Percentiles rank a stretch among this genome's conserved stretches.
phyloP scores from a whole-genome alignment of 2,888 invertebrate genomes.

The Branchipolynoe longqiensis region DNA sequence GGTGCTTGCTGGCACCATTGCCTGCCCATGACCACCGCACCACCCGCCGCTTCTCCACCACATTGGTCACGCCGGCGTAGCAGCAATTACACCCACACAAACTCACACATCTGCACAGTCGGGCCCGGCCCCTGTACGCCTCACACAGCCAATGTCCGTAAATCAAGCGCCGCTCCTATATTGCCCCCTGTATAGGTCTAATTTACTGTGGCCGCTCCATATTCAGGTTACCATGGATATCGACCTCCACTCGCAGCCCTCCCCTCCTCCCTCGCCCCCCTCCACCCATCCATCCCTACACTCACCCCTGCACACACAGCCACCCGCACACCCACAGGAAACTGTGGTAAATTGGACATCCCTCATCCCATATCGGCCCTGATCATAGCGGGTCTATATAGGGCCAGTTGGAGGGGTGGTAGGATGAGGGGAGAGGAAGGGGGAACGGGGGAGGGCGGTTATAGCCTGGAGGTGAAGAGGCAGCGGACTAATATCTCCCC shows the following conservation, averaged over 20 bases:
- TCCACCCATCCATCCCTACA: no score
- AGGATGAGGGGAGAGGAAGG: no score
- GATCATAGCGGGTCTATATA: background rate
- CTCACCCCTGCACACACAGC: no score
- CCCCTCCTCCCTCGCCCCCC: no score
- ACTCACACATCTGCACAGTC: background rate
- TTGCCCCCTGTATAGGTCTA: background rate
- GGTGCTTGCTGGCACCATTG: background rate
- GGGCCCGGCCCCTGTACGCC: background rate
- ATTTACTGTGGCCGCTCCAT: constrained; percentile 11
- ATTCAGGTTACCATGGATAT: constrained; percentile 41
- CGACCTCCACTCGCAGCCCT: background rate
- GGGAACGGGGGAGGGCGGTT: no score
- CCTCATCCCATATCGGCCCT: background rate
- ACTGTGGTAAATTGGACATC: constrained; percentile 25
- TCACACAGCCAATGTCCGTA: background rate
- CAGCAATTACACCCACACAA: background rate
- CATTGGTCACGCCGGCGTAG: background rate
- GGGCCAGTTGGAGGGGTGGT: no score
- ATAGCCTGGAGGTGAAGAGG: no score
- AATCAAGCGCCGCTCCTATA: constrained; percentile 21
- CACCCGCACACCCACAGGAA: no score
- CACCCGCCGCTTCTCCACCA: background rate
- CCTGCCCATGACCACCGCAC: background rate
- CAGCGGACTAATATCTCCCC: no score